A percentile compares a stretch with the other conserved stretches of the same genome.
Conservation (phyloP, 1,140 invertebrate species). For the Nixonia krombeini region DNA sequence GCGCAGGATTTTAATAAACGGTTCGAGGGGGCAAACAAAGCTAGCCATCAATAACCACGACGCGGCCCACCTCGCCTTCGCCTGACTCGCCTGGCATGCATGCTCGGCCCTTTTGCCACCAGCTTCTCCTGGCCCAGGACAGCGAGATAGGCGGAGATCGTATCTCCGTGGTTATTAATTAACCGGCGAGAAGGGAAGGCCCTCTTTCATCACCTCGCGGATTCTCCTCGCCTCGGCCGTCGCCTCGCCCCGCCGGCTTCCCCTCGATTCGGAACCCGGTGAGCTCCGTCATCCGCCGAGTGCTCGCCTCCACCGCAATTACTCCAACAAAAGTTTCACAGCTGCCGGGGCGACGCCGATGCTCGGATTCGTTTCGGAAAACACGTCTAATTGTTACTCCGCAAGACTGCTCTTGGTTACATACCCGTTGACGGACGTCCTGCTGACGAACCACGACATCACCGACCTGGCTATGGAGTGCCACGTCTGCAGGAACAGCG, state of each 20-base stretch:
- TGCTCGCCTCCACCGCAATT: constrained; percentile 2
- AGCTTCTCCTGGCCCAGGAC: constrained; percentile 57
- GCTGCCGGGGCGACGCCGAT: not conserved
- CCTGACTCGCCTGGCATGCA: constrained; percentile 30
- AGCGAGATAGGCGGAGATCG: constrained; percentile 68
- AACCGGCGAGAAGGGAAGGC: constrained; percentile 67
- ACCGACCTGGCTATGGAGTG: constrained; percentile 76
- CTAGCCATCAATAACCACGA: constrained; percentile 66
- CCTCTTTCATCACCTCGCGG: constrained; percentile 67
- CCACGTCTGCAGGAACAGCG: constrained; percentile 77
- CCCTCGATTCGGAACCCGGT: constrained; percentile 25
- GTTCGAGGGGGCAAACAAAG: constrained; percentile 64
- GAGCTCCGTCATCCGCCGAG: constrained; percentile 23
- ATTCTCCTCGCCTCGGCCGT: too few species aligned
- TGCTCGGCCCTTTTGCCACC: constrained; percentile 57
- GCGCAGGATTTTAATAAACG: constrained; percentile 69
- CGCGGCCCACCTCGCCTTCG: too few species aligned
- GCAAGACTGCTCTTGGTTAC: constrained; percentile 43
- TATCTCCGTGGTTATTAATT: constrained; percentile 71
- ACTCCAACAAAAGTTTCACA: not conserved
- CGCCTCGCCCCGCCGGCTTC: constrained; percentile 37
- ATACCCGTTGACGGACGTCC: constrained; percentile 84
- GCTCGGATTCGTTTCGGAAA: too few species aligned
- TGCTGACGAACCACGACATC: constrained; percentile 78
- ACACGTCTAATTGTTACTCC: too few species aligned